Evolutionary conservation across 2,888 invertebrate species (phyloP).

Genomic region (Epicampocera succincta): DNA sequence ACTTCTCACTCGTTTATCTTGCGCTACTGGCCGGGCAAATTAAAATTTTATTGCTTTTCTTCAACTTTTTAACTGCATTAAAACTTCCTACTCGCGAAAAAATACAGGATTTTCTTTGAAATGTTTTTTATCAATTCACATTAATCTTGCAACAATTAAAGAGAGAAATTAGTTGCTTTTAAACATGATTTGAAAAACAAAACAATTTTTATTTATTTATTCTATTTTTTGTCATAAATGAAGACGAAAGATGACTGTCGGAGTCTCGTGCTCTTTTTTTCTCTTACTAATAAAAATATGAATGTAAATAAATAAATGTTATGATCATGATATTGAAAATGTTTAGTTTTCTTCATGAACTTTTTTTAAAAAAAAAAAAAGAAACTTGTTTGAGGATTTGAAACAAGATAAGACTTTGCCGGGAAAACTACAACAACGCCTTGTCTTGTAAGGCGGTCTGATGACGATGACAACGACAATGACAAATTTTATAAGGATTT

Average conservation of each 20-base stretch:
- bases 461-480: no score
- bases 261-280: not conserved
- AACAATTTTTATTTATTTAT: no score
- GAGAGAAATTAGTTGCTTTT: constrained; percentile 58
- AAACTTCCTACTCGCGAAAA: constrained; percentile 23
- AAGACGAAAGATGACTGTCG: constrained; percentile 9
- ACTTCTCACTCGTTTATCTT: constrained; percentile 1
- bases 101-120: constrained; percentile 34
- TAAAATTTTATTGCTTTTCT: constrained; percentile 48
- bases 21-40: constrained; percentile 16
- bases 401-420: not conserved
- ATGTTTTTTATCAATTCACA: constrained; percentile 49
- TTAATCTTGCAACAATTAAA: constrained; percentile 61
- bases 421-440: no score
- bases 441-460: no score
- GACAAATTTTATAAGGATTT: no score
- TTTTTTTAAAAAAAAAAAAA: no score
- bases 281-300: constrained; percentile 23
- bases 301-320: not conserved
- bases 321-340: constrained; percentile 4
- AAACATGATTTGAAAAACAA: constrained; percentile 10
- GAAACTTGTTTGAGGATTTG: constrained; percentile 5
- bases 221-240: not conserved
- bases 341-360: not conserved
- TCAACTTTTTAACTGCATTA: not conserved